A percentile compares a stretch with the other conserved stretches of the same genome.
phyloP scores from a whole-genome alignment of 2,888 invertebrate genomes.

The Himalopsyche tibetana region DNA sequence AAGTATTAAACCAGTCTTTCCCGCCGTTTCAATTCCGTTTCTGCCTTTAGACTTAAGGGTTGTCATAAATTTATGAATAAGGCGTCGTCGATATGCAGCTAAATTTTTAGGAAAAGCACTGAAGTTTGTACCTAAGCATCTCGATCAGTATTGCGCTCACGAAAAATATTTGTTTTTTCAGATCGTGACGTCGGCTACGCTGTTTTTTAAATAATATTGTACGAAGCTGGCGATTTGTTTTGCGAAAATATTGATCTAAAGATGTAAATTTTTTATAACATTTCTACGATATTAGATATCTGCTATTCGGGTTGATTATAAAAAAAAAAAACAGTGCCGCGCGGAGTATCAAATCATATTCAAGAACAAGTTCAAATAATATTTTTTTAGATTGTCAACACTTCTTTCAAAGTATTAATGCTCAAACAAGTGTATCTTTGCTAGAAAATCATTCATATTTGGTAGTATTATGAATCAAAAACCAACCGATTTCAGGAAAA shows the following conservation, averaged over 20 bases:
- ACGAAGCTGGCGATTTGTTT: neutral
- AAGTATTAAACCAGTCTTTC: neutral
- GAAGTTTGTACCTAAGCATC: conserved; percentile 29
- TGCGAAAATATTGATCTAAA: neutral
- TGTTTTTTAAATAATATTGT: neutral
- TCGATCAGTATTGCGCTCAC: neutral
- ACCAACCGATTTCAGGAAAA: too few relatives aligned
- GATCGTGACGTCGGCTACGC: neutral
- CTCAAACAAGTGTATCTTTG: too few relatives aligned
- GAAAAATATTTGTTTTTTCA: neutral
- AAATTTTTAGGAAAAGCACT: conserved; percentile 23
- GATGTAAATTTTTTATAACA: neutral
- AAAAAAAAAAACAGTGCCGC: neutral
- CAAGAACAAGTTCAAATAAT: too few relatives aligned
- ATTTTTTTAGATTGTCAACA: too few relatives aligned
- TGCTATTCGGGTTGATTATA: neutral
- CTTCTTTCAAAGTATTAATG: too few relatives aligned
- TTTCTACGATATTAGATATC: neutral
- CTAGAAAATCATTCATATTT: too few relatives aligned
- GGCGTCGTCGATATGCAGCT: conserved; percentile 10
- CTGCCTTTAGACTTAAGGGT: conserved; percentile 13
- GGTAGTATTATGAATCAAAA: too few relatives aligned
- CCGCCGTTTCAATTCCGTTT: conserved; percentile 19
- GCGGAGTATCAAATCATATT: neutral
- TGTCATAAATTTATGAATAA: neutral